Base-by-base conservation (phyloP, 2,113 vertebrate species). In the Mugil cephalus region DNA sequence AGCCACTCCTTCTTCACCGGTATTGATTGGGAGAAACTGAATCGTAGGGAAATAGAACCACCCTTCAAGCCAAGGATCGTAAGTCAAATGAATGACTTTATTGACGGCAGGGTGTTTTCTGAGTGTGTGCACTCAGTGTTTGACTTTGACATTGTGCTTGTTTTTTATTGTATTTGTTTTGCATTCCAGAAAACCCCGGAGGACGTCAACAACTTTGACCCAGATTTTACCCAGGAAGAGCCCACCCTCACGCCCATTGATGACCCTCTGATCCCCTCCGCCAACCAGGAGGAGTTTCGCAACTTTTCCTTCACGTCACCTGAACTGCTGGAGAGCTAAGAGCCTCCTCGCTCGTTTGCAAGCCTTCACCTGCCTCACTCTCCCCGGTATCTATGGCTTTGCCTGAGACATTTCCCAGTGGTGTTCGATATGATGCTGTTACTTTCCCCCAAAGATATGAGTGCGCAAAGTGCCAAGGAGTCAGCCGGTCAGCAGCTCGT, bases 131-230 rank as follows among this genome's bases (percentile, higher is more conserved):
- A 53, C 0, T 1, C 24, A 19, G 10, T 66, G 8, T 59, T 55
- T 69, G 51, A 10, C 34, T 40, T 59, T 50, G 15, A 30, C 24
- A 30, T 30, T 69, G 21, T 14, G 13, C 17, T 18, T 43, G 19
- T 42, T n/a, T 9, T 46, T 38, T 38, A 8, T 42, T 30, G 65
- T 0, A 63, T 55, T 12, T 10, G 76, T 18, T 6, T 66, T 53
- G 48, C 42, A 14, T 30, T 69, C 0, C 74, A 99, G 98, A 99
- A 99, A 96, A 94, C 96, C 12, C 88, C 95, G 64, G 96, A 98
- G 83, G 98, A 99, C 0, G 98, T 99, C 78, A 99, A 98, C 92
- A 99, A 99, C 89, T 99, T 99, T 64, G 98, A 99, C 90, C 97
- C 97, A 0, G 98, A 99, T 89, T 99, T 99, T 74, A 98, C 97